Conservation (phyloP, 2,888 invertebrate species). For the Celastrina argiolus region DNA sequence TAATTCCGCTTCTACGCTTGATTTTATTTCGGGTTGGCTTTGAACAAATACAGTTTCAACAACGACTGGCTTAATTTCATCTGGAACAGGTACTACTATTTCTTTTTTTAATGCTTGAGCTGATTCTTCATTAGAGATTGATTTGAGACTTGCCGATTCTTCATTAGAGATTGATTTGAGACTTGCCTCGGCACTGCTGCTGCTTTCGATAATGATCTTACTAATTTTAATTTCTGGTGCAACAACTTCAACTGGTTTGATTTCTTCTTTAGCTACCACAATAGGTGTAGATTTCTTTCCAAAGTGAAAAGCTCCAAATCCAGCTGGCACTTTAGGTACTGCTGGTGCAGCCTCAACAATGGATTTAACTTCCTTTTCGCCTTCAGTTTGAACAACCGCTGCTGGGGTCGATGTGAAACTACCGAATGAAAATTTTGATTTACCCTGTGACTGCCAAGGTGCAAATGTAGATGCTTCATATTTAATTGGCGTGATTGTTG, state of each 20-base stretch:
- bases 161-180: not conserved
- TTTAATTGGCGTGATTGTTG: not conserved
- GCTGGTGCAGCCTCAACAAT: not conserved
- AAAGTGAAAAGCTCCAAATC: constrained; percentile 12
- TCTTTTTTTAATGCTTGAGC: not conserved
- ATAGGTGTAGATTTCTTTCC: not conserved
- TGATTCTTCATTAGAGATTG: not conserved
- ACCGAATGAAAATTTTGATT: constrained; percentile 4
- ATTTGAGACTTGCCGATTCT: not conserved
- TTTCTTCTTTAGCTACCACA: not conserved
- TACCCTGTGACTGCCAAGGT: not conserved
- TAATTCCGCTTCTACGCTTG: constrained; percentile 30
- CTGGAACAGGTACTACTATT: not conserved
- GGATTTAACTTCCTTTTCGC: not conserved
- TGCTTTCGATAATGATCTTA: not conserved
- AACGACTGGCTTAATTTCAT: constrained; percentile 23
- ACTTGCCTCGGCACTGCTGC: not conserved
- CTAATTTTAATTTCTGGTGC: not conserved
- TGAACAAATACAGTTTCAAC: constrained; percentile 28
- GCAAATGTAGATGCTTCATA: constrained; percentile 30
- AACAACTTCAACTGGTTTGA: not conserved
- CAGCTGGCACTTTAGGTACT: constrained; percentile 4
- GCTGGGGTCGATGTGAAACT: not conserved
- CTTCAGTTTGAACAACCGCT: not conserved
- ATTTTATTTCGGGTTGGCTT: not conserved